Evolutionary conservation across 2,797 vertebrate genomes (phyloP).

Genomic region (Tarsius wallacei): DNA sequence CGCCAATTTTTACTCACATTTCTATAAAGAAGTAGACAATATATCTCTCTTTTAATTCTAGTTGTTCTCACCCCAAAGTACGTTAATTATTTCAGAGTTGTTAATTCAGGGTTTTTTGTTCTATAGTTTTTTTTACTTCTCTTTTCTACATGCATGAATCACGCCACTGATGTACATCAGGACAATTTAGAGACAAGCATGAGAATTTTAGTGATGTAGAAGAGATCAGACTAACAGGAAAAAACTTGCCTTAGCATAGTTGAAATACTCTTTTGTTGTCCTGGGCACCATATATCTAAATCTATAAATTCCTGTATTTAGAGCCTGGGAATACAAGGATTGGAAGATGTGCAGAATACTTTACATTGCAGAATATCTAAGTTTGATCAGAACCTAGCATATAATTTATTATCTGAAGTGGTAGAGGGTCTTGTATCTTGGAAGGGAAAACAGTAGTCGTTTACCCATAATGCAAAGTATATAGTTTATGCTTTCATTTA

Average conservation of each 20-base stretch:
- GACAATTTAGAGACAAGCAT: constrained; percentile 28
- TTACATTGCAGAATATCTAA: constrained; percentile 7
- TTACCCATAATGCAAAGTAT: not conserved
- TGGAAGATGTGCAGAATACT: not conserved
- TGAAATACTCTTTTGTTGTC: constrained; percentile 61
- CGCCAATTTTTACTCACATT: not conserved
- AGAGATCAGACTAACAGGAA: constrained; percentile 60
- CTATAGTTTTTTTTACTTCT: not conserved
- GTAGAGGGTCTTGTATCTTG: not conserved
- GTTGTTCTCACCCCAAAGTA: not conserved
- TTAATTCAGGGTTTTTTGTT: not conserved
- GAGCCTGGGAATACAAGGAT: constrained; percentile 45
- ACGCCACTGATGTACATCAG: not conserved
- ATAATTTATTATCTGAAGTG: constrained; percentile 24
- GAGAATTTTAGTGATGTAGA: constrained; percentile 34
- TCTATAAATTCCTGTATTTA: constrained; percentile 57
- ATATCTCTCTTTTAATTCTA: not conserved
- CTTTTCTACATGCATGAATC: not conserved
- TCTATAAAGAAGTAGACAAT: not conserved
- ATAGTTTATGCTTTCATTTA: constrained; percentile 29
- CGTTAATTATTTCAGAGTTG: constrained; percentile 31
- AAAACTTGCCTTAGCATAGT: constrained; percentile 64
- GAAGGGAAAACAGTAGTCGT: constrained; percentile 24
- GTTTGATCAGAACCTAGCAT: not conserved
- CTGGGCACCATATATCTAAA: constrained; percentile 54